These are phyloP conservation scores for Micromussa lordhowensis DNA, from an alignment of 92 coral and sea anemone genomes.

Conservation along the genomic window DNA sequence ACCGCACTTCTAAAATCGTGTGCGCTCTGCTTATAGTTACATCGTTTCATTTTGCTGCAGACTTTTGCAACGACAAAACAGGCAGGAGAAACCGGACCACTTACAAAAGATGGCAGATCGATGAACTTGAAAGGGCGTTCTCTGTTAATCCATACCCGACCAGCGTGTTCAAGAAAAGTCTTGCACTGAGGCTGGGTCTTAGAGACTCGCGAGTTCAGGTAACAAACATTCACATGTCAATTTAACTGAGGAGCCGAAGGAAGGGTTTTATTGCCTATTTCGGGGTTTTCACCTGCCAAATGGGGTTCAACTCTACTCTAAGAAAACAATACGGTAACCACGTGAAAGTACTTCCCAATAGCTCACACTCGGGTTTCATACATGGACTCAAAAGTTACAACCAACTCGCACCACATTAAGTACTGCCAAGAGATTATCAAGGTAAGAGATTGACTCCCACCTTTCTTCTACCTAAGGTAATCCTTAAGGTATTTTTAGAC, in stretches of 20 bases:
- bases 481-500: no score
- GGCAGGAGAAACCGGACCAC: constrained; percentile 97
- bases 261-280: neutral
- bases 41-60: constrained; percentile 24
- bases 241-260: neutral
- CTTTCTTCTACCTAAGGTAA: no score
- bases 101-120: constrained; percentile 98
- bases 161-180: constrained; percentile 92
- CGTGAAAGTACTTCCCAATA: neutral
- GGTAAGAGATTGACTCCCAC: no score
- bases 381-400: neutral
- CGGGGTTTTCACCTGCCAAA: neutral
- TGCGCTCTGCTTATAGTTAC: neutral
- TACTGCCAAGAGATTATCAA: no score
- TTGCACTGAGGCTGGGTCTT: constrained; percentile 92
- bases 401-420: neutral
- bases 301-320: no score
- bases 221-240: neutral
- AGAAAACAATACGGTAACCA: no score
- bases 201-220: constrained; percentile 99
- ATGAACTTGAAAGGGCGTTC: constrained; percentile 95
- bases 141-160: constrained; percentile 92
- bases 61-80: constrained; percentile 77
- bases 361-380: neutral
- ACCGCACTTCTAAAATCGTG: neutral